Base-by-base conservation (phyloP, 2,888 invertebrate genomes). In the Sepioteuthis lessoniana region DNA sequence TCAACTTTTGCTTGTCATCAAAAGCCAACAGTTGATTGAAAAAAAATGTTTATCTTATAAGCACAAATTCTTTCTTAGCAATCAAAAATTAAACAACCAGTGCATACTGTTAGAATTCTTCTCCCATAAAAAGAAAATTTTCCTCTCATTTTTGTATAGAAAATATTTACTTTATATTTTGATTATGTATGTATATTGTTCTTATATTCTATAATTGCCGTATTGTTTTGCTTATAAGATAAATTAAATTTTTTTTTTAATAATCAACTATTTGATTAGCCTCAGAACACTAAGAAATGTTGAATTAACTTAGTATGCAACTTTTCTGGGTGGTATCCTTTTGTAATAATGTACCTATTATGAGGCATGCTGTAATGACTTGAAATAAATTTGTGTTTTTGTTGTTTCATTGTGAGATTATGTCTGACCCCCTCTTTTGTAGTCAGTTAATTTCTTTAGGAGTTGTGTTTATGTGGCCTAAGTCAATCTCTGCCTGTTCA, bases 1-100 rank as follows among this genome's bases (percentile, higher is more conserved):
- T 76, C n/a, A 76, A 76, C 76, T 76, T 76, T 76, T 76, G 76
- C 76, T 76, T 76, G 76, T 76, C 76, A 76, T 76, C 76, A 76
- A 76, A 76, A 76, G n/a, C n/a, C 76, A 76, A 76, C 55, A 55
- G 55, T 55, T 55, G 55, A 55, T 55, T 55, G n/a, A 76, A 76
- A 76, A 31, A 76, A n/a, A 76, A 76, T 76, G 76, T 76, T 76
- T 76, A 76, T 76, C 76, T 76, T 76, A 76, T 76, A 76, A 76
- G 76, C 76, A 76, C n/a, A n/a, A 76, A 76, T 31, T 76, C 76
- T n/a, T 76, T 76, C 8, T 76, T 55, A 55, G 55, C 25, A 3
- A 55, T 55, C 55, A 25, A 25, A 55, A 55, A 55, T 25, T 55
- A 25, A 55, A 55, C 55, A 28, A n/a, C 2, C 31, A n/a, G 76